Base-by-base conservation (phyloP, 2,797 vertebrate species). In the Distichodus sexfasciatus region DNA sequence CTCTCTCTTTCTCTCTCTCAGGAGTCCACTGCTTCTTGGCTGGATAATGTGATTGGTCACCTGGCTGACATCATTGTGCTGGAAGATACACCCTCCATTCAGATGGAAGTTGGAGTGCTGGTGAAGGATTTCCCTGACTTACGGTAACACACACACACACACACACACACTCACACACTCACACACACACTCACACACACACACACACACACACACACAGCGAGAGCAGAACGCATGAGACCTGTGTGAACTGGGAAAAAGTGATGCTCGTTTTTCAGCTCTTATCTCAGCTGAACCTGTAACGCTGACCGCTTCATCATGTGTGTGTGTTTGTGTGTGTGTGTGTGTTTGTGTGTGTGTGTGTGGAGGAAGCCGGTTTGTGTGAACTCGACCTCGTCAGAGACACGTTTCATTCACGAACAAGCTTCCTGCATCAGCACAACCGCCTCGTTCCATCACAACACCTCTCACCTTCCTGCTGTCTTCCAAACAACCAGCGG, bases 71-170 rank as follows among this genome's bases (percentile, higher is more conserved):
- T 98, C 72, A 89, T 98, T 60, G 90, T 92, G 28, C 87, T 98
- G 69, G 96, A 98, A 79, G 95, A 98, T 84, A 94, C 88, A 0
- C 92, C 94, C 0, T 94, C 95, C 63, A 93, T 98, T 86, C 96
- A 98, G 87, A 93, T 98, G 93, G 95, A 98, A 82, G 96, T 96
- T 7, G 95, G 92, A 0, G 90, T 93, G 66, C 79, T 98, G 81
- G 94, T 92, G 38, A 89, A 93, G 29, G 94, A 95, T 82, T 97
- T 95, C 79, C 96, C 96, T 0, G 95, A 98, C 8, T 89, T 98
- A 77, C 86, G 94, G 96, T 97, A 81, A 91, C 91, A 74, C 29
- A 41, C 1, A 6, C 38, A 28, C 43, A 11, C 3, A n/a, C 29
- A 33, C 5, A 33, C 28, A 26, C 3, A 47, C 60, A 46, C 59